Evolutionary conservation across 2,113 vertebrate species (phyloP).

Genomic region (Corydoras sp.): DNA sequence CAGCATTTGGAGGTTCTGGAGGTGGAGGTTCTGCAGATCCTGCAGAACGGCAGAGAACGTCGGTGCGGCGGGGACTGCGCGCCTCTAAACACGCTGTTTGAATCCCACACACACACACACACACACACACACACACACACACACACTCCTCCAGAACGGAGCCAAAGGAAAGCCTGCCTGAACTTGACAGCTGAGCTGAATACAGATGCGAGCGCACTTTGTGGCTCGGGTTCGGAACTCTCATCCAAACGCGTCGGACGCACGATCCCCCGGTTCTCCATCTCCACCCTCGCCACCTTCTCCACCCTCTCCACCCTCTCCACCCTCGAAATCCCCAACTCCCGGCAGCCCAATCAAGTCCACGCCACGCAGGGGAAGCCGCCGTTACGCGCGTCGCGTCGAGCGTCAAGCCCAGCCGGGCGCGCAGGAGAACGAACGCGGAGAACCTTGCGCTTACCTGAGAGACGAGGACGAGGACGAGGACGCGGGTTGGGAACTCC

Average conservation of each 20-base stretch:
- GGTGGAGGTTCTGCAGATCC: not conserved
- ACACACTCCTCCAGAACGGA: constrained; percentile 42
- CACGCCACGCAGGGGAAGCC: too few relatives aligned
- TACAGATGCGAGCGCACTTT: constrained; percentile 66
- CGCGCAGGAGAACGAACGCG: not conserved
- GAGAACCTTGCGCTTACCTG: constrained; percentile 76
- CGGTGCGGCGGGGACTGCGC: not conserved
- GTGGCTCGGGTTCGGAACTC: constrained; percentile 49
- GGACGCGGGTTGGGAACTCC: constrained; percentile 80
- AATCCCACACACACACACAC: constrained; percentile 8
- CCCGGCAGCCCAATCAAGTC: too few relatives aligned
- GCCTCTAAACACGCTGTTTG: constrained; percentile 16
- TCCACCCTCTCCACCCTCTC: too few relatives aligned
- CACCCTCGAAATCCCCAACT: too few relatives aligned
- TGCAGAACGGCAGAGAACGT: not conserved
- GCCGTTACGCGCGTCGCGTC: too few relatives aligned
- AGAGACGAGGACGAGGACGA: constrained; percentile 80
- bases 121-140: constrained; percentile 31
- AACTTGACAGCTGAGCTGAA: constrained; percentile 72
- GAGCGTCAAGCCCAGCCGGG: too few relatives aligned
- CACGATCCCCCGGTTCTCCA: not conserved
- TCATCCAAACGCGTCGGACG: not conserved
- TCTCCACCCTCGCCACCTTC: too few relatives aligned
- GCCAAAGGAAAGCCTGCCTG: constrained; percentile 58
- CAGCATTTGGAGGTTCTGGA: too few relatives aligned